Percentiles rank a stretch among this genome's conserved stretches.
phyloP scores from a whole-genome alignment of 2,113 vertebrate species.

The Lepisosteus osseus region DNA sequence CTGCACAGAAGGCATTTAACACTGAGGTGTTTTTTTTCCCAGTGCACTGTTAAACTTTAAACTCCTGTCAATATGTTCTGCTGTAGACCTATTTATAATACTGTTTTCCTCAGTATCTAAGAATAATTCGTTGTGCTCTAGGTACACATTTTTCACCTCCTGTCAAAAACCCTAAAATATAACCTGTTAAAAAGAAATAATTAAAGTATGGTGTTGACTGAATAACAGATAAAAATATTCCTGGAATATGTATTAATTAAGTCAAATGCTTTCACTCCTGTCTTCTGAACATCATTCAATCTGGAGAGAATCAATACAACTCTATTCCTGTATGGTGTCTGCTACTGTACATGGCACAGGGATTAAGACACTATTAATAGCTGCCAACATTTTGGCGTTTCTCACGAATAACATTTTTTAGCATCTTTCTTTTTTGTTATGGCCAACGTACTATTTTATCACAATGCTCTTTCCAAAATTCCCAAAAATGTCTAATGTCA shows the following conservation, averaged over 20 bases:
- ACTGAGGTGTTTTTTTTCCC: conserved; percentile 6
- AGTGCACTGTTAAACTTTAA: background rate
- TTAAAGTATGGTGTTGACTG: conserved; percentile 12
- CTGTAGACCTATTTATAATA: conserved; percentile 34
- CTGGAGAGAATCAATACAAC: conserved; percentile 6
- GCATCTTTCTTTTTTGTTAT: background rate
- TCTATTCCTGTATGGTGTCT: conserved; percentile 9
- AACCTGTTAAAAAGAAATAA: background rate
- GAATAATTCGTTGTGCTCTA: background rate
- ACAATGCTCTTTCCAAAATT: background rate
- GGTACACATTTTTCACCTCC: background rate
- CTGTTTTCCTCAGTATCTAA: conserved; percentile 26
- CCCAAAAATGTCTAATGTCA: background rate
- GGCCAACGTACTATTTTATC: background rate
- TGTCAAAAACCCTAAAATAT: conserved; percentile 4
- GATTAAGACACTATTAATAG: background rate
- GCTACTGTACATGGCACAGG: background rate
- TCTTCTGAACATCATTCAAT: conserved; percentile 6
- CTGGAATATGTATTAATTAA: background rate
- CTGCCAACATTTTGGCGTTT: background rate
- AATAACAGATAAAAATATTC: conserved; percentile 12
- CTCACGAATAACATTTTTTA: background rate
- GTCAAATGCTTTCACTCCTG: background rate
- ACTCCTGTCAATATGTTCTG: background rate
- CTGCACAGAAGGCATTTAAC: conserved; percentile 30